Evolutionary conservation across 35 echinoderm and acorn worm genomes (phyloP).

Genomic region (Lytechinus pictus): DNA sequence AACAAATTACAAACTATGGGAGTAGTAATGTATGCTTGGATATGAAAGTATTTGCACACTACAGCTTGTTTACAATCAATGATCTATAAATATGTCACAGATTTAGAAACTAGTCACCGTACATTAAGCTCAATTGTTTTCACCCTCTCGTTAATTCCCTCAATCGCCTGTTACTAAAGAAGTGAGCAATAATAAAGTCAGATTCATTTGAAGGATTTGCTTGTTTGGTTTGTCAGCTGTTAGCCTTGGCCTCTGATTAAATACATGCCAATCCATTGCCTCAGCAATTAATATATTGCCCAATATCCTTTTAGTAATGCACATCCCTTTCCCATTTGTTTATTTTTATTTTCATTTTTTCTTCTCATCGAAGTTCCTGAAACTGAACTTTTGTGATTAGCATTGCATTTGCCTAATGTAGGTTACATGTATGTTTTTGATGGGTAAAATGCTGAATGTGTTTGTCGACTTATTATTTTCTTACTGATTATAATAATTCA

Average conservation of each 20-base stretch:
- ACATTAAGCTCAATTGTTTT: background rate
- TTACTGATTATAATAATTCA: too few species aligned
- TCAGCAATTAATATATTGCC: background rate
- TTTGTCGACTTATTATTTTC: too few species aligned
- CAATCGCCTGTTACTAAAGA: background rate
- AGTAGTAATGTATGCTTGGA: background rate
- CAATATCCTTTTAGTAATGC: background rate
- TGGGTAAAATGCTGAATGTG: too few species aligned
- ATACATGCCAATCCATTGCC: background rate
- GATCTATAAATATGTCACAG: constrained; percentile 18
- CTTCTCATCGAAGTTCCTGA: background rate
- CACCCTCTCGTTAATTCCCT: background rate
- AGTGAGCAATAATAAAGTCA: background rate
- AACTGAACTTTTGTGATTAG: background rate
- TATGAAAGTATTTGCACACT: background rate
- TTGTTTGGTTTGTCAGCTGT: background rate
- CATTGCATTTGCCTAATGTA: too few species aligned
- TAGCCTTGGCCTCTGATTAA: background rate
- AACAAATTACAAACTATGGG: too few species aligned
- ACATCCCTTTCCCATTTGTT: background rate
- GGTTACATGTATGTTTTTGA: too few species aligned
- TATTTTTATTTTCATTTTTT: background rate
- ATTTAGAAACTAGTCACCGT: background rate
- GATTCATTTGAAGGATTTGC: background rate
- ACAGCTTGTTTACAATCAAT: background rate